phyloP scores from a whole-genome alignment of 1,140 invertebrate genomes.

The Grapholita molesta region DNA sequence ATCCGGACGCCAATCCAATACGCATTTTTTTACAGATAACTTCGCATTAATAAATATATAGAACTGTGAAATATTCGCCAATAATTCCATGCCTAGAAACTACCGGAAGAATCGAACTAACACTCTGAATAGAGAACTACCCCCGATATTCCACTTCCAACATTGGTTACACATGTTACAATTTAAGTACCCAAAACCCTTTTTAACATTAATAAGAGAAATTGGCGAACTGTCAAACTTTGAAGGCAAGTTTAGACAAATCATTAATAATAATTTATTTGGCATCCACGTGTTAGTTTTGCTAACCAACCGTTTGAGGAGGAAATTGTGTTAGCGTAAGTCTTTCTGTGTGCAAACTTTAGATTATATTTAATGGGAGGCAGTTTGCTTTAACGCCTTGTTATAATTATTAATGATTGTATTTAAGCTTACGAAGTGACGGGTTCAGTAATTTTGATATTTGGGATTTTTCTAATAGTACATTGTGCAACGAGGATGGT shows the following conservation, averaged over 20 bases:
- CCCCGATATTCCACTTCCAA: too few species aligned
- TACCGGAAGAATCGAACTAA: too few species aligned
- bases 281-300: neutral
- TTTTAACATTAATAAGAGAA: conserved; percentile 10
- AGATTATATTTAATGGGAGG: neutral
- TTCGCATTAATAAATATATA: too few species aligned
- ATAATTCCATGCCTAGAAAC: too few species aligned
- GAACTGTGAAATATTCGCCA: too few species aligned
- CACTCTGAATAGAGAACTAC: too few species aligned
- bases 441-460: too few species aligned
- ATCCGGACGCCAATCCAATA: too few species aligned
- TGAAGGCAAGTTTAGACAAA: neutral
- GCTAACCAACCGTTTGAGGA: neutral
- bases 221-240: neutral
- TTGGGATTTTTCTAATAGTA: too few species aligned
- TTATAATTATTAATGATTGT: neutral
- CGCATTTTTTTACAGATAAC: too few species aligned
- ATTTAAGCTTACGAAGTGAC: neutral
- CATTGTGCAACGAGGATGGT: too few species aligned
- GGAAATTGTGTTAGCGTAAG: neutral
- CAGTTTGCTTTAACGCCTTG: neutral
- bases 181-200: neutral
- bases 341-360: neutral
- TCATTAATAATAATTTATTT: conserved; percentile 11
- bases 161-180: too few species aligned